A percentile compares a stretch with the other conserved stretches of the same genome.
These are phyloP conservation scores for Bos taurus DNA, from an alignment of 2,113 vertebrate species.

Conservation along the genomic window ARS-UCD2.0 NC_037346.1:29039501-29040000, in stretches of 20 bases:
- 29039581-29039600: not conserved
- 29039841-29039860: no score
- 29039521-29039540: not conserved
- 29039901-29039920: no score
- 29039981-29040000: no score
- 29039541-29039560: not conserved
- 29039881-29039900: not conserved
- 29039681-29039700: not conserved
- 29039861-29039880: not conserved
- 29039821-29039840: fast-evolving
- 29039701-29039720: not conserved
- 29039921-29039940: not conserved
- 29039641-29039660: not conserved
- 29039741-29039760: not conserved
- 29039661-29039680: not conserved
- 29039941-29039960: not conserved
- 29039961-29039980: fast-evolving
- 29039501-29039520: not conserved
- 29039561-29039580: not conserved
- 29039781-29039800: fast-evolving
- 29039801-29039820: not conserved
- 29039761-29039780: fast-evolving
- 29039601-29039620: not conserved
- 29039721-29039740: not conserved
- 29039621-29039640: fast-evolving